Evolutionary conservation across 2,113 vertebrate genomes (phyloP).

Genomic region (Paraplagusia blochii): DNA sequence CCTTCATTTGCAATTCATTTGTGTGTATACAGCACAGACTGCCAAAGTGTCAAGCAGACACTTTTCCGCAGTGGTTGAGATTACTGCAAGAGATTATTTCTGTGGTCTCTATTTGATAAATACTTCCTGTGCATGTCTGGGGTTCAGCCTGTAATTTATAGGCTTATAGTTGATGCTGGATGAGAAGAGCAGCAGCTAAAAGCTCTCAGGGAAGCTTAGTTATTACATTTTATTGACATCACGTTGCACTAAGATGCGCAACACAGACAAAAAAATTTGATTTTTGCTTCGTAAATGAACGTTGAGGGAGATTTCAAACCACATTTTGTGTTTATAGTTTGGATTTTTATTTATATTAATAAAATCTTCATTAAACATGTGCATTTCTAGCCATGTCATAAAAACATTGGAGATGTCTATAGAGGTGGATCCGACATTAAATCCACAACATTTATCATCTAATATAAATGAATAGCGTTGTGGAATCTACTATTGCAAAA

Average conservation of each 20-base stretch:
- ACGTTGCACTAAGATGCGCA: no score
- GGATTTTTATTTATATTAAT: no score
- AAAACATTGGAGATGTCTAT: no score
- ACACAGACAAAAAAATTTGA: no score
- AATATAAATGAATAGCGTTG: background rate
- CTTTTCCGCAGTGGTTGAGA: constrained; percentile 16
- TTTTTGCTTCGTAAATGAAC: no score
- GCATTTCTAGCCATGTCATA: no score
- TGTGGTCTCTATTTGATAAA: constrained; percentile 23
- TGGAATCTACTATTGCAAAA: background rate
- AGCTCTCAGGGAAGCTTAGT: no score
- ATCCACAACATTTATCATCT: background rate
- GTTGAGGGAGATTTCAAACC: no score
- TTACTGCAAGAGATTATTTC: constrained; percentile 38
- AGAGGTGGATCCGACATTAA: no score
- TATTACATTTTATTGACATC: no score
- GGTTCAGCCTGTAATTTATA: background rate
- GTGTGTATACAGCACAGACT: constrained; percentile 38
- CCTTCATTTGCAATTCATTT: constrained; percentile 31
- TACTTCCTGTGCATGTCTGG: background rate
- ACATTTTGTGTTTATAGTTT: no score
- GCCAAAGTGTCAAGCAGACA: constrained; percentile 54
- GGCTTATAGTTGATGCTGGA: constrained; percentile 3
- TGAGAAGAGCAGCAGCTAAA: background rate
- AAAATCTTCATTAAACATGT: no score